phyloP scores from a whole-genome alignment of 64 coral and sea anemone species.

The Platygyra sinensis region DNA sequence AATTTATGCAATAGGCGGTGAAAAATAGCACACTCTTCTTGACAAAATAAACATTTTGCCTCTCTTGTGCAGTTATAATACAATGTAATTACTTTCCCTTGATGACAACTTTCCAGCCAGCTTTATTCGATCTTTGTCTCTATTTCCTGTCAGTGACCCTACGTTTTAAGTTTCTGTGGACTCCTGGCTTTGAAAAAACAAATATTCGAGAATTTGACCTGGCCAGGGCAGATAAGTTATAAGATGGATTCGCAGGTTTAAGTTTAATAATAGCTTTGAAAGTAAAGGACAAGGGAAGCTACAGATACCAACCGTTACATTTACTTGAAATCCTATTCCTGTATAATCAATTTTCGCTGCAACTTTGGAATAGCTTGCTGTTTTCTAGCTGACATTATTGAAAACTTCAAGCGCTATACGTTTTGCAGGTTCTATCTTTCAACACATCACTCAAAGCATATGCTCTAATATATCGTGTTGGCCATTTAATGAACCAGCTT shows the following conservation, averaged over 20 bases:
- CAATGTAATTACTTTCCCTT: not conserved
- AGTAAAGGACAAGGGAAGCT: not conserved
- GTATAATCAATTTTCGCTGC: not conserved
- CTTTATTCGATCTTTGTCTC: not conserved
- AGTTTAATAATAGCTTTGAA: not conserved
- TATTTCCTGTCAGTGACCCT: not conserved
- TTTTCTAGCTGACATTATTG: not conserved
- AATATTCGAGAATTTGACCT: not conserved
- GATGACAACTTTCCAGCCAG: conserved; percentile 8
- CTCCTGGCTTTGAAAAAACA: conserved; percentile 5
- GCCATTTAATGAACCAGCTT: not conserved
- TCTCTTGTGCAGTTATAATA: not conserved
- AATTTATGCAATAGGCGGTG: not conserved
- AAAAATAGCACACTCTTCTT: conserved; percentile 5
- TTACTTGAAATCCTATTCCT: not conserved
- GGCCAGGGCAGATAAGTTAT: not conserved
- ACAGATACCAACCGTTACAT: not conserved
- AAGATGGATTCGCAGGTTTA: not conserved
- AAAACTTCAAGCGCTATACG: not conserved
- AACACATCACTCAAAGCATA: conserved; percentile 2
- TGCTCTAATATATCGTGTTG: not conserved
- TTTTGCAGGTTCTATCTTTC: not conserved
- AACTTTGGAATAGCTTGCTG: not conserved
- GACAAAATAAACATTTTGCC: conserved; percentile 20
- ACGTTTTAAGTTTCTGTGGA: conserved; percentile 2